Evolutionary conservation across 2,797 vertebrate species (phyloP).

Genomic region (Cephalopachus bancanus): DNA sequence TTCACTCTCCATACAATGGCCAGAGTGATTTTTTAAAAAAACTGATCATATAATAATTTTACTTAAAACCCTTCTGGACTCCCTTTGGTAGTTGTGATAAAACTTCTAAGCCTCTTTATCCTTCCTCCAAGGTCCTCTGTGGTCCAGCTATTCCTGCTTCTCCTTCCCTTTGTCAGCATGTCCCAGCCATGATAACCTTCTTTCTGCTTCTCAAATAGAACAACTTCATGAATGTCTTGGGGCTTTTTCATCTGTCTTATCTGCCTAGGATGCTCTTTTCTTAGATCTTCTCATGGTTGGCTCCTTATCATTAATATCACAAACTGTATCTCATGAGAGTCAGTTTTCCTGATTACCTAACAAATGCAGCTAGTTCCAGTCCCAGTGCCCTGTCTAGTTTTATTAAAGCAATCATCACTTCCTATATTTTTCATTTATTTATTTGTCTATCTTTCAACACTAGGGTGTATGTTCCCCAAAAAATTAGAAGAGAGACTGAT

Average conservation of each 20-base stretch:
- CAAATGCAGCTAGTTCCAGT: not conserved
- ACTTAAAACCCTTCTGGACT: not conserved
- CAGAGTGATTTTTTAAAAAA: not conserved
- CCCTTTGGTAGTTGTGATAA: not conserved
- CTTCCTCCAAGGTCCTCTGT: not conserved
- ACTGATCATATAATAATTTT: not conserved
- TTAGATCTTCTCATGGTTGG: not conserved
- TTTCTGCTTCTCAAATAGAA: not conserved
- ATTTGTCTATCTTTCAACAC: not conserved
- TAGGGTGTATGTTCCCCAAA: not conserved
- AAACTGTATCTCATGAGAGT: not conserved
- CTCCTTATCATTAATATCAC: not conserved
- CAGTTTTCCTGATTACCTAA: not conserved
- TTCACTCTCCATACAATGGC: constrained; percentile 11
- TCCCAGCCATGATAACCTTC: not conserved
- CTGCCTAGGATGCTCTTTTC: not conserved
- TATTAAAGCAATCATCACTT: not conserved
- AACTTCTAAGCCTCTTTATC: not conserved
- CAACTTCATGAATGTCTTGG: not conserved
- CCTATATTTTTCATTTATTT: not conserved
- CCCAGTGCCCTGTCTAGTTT: not conserved
- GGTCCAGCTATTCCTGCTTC: not conserved
- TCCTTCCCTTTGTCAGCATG: not conserved
- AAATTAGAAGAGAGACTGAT: not conserved
- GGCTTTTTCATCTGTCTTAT: not conserved